Evolutionary conservation across 1,140 invertebrate species (phyloP), one percentile per base, ranked within the genome.

Genomic region (Heliothis virescens): DNA sequence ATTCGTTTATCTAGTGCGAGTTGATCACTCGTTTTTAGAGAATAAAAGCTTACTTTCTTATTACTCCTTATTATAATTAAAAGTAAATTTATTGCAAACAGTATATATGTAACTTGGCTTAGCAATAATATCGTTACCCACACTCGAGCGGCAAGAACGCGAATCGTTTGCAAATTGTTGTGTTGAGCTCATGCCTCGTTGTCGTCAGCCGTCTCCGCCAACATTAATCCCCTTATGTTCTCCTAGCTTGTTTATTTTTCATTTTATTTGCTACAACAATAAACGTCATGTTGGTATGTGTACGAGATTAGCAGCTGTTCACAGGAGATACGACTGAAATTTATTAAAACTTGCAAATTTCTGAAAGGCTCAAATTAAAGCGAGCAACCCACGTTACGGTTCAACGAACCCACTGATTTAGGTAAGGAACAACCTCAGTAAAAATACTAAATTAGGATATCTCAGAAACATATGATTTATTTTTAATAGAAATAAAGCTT

Each of bases 261-360:
- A 71, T 71, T 71, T 71, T 71, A 53, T 71, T 71, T 53, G 67
- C 47, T 71, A 71, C 67, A 71, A 52, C 67, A 71, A 71, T 71
- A 71, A 71, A 53, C 48, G 47, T 53, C 48, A 52, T 18, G 12
- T 13, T 53, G 67, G 18, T 71, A 71, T 71, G 48, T 71, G 48
- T 71, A 71, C 12, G 13, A 71, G 67, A 71, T 71, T 71, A 71
- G 34, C 62, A 63, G 67, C 47, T 71, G 67, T n/a, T 71, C 48
- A 15, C 21, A 18, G 13, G 12, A 29, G 67, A 71, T 53, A 71
- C 65, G 21, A 26, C 9, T 2, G 21, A 69, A 18, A 1, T 4
- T 11, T 52, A 52, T 71, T 53, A 53, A 60, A 60, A 71, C 47
- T 26, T 9, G 67, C 48, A 50, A 67, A 67, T 67, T 41, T 67